These are phyloP conservation scores for Varecia variegata DNA, from an alignment of 2,797 vertebrate species.

Conservation along the genomic window DNA sequence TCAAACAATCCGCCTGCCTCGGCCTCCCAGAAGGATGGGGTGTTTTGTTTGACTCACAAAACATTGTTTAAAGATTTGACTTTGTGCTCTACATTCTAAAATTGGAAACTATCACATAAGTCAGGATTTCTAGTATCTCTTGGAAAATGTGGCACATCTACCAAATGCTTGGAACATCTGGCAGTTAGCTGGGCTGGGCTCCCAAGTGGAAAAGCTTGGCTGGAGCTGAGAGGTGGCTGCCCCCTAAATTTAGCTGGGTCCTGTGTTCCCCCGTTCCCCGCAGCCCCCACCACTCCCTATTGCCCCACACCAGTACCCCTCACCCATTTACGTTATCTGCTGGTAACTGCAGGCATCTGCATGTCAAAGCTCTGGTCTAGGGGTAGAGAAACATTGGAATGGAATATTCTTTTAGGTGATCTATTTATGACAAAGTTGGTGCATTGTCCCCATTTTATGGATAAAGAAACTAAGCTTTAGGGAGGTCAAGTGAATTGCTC, in stretches of 20 bases:
- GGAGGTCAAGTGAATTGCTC: neutral
- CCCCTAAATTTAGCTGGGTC: neutral
- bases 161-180: neutral
- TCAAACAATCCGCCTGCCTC: too few species aligned
- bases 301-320: neutral
- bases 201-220: neutral
- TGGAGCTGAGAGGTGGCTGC: too few species aligned
- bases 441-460: neutral
- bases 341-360: neutral
- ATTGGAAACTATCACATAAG: neutral
- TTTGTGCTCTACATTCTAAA: neutral
- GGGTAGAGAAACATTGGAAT: neutral
- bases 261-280: neutral
- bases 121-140: neutral
- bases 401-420: neutral
- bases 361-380: neutral
- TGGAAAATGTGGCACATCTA: neutral
- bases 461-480: neutral
- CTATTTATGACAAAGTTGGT: neutral
- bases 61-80: neutral
- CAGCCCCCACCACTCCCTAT: neutral
- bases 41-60: neutral
- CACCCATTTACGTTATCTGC: neutral
- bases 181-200: accelerated
- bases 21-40: too few species aligned